A percentile compares a stretch with the other conserved stretches of the same genome.
Conservation (phyloP, 2,113 vertebrate species). For the Phainopepla nitens region DNA sequence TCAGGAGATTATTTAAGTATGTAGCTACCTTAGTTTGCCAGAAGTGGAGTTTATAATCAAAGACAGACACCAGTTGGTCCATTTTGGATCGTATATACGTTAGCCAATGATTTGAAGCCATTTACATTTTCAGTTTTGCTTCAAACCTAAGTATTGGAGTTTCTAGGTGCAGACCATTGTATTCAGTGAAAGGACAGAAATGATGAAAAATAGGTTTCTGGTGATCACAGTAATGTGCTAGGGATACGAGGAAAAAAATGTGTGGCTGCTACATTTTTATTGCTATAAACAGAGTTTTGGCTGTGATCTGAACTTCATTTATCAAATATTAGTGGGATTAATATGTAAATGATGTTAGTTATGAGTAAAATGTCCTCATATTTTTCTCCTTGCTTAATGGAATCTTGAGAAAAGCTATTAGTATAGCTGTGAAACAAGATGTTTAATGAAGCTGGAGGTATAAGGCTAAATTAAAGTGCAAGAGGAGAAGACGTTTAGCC, state of each 20-base stretch:
- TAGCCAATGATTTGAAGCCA: not conserved
- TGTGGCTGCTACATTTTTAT: not conserved
- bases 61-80: not conserved
- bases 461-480: conserved; percentile 29
- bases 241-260: not conserved
- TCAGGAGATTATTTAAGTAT: not conserved
- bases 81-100: not conserved
- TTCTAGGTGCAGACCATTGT: not conserved
- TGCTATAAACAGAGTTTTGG: not conserved
- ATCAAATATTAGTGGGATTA: conserved; percentile 44
- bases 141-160: not conserved
- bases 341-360: not conserved
- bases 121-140: not conserved
- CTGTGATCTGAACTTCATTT: conserved; percentile 10
- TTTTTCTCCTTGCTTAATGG: conserved; percentile 31
- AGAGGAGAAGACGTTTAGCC: conserved; percentile 1
- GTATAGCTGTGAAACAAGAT: conserved; percentile 16
- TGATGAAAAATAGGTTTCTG: not conserved
- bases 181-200: not conserved
- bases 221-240: not conserved
- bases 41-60: not conserved
- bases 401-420: conserved; percentile 42
- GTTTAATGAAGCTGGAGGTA: conserved; percentile 40
- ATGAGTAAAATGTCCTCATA: not conserved
- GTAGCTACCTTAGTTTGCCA: not conserved